Base-by-base conservation (phyloP, 2,113 vertebrate species). In the Daphoenositta chrysoptera region DNA sequence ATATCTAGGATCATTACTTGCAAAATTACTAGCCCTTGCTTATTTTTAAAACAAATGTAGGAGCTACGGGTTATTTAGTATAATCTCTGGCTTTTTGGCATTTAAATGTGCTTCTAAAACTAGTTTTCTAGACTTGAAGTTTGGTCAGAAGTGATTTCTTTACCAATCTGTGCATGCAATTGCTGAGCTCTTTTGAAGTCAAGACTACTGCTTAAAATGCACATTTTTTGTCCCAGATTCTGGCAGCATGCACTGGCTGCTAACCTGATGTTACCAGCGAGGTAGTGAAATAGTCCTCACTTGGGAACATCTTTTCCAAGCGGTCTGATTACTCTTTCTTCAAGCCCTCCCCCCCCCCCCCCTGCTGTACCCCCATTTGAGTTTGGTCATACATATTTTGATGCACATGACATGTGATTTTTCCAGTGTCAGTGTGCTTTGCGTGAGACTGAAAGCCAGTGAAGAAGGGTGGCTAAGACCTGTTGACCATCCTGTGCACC, bases 401-500 rank as follows among this genome's bases (percentile, higher is more conserved):
- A 90, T 92, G 83, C 51, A 61, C 18, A 4, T 51, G 72, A 73
- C 7, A 0, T 77, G 68, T 86, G 75, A 90, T 80, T 83, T 87
- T 94, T 90, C 47, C 79, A 77, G 57, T 77, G 71, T 91, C 75
- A 50, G 6, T 88, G 60, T 94, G 63, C 83, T 93, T 97, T 90
- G 42, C 1, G 0, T 96, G 90, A 91, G 90, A 50, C 79, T 64
- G 87, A 91, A 77, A 86, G 47, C 82, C 94, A 64, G 47, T 73
- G 85, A 94, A 94, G 93, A 31, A 83, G 79, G 28, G 60, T 93
- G 68, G 14, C 70, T 86, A 26, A 31, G 75, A 72, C 79, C 70
- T 0, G 1, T n/a, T 65, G 84, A 68, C 28, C 21, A 1, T 70
- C 75, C 16, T 8, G 56, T 51, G 53, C 53, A 58, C 22, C 37